Percentiles rank a stretch among this genome's conserved stretches.
Conservation (phyloP, 1,140 invertebrate species). For the Bilobella aurantiaca region DNA sequence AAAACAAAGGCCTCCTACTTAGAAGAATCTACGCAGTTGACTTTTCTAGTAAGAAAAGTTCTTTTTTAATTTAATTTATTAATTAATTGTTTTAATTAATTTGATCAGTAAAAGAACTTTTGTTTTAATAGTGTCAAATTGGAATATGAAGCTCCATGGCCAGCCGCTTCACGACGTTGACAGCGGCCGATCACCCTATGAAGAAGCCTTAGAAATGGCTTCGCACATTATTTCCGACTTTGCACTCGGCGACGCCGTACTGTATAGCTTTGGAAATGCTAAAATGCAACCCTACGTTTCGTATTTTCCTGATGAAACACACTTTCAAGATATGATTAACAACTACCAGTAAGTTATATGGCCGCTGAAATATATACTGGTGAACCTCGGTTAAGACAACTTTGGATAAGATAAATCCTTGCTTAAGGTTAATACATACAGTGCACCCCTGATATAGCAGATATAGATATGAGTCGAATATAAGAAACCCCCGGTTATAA, state of each 20-base stretch:
- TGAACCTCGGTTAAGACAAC: too few species aligned
- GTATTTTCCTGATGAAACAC: background rate
- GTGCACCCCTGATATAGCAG: too few species aligned
- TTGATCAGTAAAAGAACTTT: background rate
- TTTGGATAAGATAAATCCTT: too few species aligned
- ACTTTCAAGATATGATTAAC: background rate
- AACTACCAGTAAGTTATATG: conserved; percentile 4
- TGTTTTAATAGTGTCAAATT: conserved; percentile 10
- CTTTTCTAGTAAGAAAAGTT: conserved; percentile 15
- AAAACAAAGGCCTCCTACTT: conserved; percentile 18
- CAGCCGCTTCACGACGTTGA: background rate
- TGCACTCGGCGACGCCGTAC: background rate
- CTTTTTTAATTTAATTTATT: background rate
- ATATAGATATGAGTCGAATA: too few species aligned
- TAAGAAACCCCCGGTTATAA: too few species aligned
- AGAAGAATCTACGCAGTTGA: conserved; percentile 22
- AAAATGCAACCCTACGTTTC: background rate
- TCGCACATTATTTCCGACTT: background rate
- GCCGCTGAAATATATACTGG: too few species aligned
- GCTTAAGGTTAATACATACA: too few species aligned
- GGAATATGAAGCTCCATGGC: background rate
- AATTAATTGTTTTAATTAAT: too few species aligned
- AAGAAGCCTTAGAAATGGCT: background rate
- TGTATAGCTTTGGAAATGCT: conserved; percentile 4
- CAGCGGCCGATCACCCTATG: background rate